Percentiles rank a stretch among this genome's conserved stretches.
Evolutionary conservation across 2,797 vertebrate genomes (phyloP).

Genomic region (Limnodromus scolopaceus): DNA sequence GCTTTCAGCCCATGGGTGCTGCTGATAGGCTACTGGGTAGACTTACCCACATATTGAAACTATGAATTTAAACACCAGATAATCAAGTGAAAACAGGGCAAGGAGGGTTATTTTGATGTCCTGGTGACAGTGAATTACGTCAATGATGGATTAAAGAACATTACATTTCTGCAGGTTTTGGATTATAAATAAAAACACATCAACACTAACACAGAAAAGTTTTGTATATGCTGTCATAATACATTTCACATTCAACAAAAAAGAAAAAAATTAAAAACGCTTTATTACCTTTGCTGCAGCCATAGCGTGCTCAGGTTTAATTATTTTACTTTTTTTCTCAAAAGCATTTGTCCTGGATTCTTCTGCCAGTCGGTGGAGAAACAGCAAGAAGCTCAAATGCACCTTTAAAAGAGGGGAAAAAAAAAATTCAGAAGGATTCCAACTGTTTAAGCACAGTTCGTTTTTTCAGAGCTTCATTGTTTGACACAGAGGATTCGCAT

Average conservation of each 20-base stretch:
- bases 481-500: not conserved
- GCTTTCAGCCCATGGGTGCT: not conserved
- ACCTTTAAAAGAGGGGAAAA: constrained; percentile 77
- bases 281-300: constrained; percentile 83
- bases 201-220: not conserved
- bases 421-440: not conserved
- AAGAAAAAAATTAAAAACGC: not conserved
- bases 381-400: constrained; percentile 87
- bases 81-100: not conserved
- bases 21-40: not conserved
- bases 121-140: not conserved
- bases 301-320: constrained; percentile 84
- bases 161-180: not conserved
- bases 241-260: not conserved
- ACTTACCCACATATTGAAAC: not conserved
- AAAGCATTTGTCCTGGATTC: constrained; percentile 88
- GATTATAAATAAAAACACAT: not conserved
- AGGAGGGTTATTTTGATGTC: not conserved
- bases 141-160: not conserved
- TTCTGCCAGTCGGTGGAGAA: constrained; percentile 87
- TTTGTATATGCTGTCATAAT: not conserved
- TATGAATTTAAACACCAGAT: not conserved
- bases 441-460: not conserved
- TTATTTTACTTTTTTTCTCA: constrained; percentile 83
- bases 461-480: not conserved